A percentile compares a stretch with the other conserved stretches of the same genome.
Evolutionary conservation across 2,113 vertebrate genomes (phyloP).

Genomic region (Sisor rabdophorus): DNA sequence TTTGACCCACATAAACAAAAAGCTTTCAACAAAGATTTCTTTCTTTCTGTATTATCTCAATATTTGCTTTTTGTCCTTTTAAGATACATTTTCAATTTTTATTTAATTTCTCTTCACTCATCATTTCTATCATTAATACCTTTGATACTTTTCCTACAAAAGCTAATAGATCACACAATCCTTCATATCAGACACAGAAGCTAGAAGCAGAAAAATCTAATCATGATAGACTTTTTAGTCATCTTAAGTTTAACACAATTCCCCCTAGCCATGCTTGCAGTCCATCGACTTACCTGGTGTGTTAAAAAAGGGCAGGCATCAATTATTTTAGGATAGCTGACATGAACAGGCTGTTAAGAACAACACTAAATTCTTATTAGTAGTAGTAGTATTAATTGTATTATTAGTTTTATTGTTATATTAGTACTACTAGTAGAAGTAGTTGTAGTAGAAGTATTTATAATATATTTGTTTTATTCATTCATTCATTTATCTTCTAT

Average conservation of each 20-base stretch:
- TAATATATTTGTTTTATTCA: no score
- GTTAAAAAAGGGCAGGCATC: conserved; percentile 62
- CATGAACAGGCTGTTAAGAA: conserved; percentile 56
- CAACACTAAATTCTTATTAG: conserved; percentile 27
- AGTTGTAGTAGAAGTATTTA: no score
- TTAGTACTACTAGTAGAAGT: no score
- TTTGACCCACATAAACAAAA: conserved; percentile 13
- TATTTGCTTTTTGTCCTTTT: neutral
- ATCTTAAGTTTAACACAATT: conserved; percentile 58
- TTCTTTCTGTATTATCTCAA: no score
- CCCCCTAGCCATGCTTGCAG: conserved; percentile 58
- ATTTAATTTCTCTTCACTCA: neutral
- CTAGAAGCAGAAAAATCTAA: conserved; percentile 31
- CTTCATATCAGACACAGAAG: conserved; percentile 50
- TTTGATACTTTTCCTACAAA: conserved; percentile 3
- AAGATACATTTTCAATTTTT: neutral
- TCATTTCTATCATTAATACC: neutral
- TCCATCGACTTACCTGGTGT: conserved; percentile 50
- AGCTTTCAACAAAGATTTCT: neutral
- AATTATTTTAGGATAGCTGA: conserved; percentile 59
- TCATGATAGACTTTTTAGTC: conserved; percentile 49
- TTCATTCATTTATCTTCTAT: no score
- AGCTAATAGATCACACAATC: conserved; percentile 24
- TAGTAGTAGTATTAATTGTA: no score
- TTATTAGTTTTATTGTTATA: no score